Conservation (phyloP, 2,888 invertebrate genomes). For the Pilophorus perplexus region DNA sequence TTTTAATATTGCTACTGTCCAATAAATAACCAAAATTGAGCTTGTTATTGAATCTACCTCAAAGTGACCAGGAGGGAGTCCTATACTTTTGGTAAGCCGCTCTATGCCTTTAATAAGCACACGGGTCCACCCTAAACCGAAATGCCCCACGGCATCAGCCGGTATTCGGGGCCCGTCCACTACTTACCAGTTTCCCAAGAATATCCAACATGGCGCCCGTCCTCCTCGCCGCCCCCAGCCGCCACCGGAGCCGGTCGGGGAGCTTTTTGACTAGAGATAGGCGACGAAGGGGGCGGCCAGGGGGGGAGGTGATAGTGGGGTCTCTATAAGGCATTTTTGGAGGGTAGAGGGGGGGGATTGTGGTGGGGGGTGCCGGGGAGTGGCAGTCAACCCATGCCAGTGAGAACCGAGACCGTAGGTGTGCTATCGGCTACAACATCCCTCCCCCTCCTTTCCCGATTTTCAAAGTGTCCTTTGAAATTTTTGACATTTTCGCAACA, state of each 20-base stretch:
- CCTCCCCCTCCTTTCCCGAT: slow-evolving; percentile 25
- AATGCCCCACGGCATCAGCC: no score
- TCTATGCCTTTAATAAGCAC: no score
- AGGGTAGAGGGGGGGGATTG: slow-evolving; percentile 3
- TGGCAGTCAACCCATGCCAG: slow-evolving; percentile 37
- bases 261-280: not conserved
- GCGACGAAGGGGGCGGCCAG: not conserved
- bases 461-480: not conserved
- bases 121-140: no score
- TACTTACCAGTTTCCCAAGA: no score
- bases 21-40: no score
- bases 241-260: not conserved
- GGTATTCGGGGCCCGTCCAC: no score
- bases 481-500: not conserved
- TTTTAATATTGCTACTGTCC: no score
- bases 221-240: not conserved
- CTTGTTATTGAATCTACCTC: no score
- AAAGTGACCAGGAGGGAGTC: no score
- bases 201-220: not conserved
- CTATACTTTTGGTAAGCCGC: no score
- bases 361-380: slow-evolving; percentile 11
- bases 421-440: slow-evolving; percentile 35
- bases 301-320: slow-evolving; percentile 2
- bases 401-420: slow-evolving; percentile 39
- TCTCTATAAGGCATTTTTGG: not conserved